phyloP scores from a whole-genome alignment of 2,797 vertebrate genomes.

The Chromis chromis region DNA sequence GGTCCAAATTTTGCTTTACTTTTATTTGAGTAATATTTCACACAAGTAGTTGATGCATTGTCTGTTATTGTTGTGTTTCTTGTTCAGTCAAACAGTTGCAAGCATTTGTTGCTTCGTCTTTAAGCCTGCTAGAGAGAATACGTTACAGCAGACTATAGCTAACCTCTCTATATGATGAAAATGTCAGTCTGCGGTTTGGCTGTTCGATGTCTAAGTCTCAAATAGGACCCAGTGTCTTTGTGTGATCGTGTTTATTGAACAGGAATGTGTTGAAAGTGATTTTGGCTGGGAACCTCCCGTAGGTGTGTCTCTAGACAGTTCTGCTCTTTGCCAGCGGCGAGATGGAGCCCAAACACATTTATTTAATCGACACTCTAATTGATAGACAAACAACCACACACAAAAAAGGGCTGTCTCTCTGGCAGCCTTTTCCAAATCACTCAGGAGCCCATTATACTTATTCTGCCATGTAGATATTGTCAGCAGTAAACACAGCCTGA shows the following conservation, averaged over 20 bases:
- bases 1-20: not conserved
- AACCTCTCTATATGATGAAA: conserved; percentile 28
- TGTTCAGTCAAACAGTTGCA: not conserved
- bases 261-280: conserved; percentile 46
- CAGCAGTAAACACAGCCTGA: conserved; percentile 48
- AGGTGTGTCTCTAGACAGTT: conserved; percentile 54
- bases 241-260: conserved; percentile 31
- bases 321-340: conserved; percentile 45
- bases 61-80: not conserved
- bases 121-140: not conserved
- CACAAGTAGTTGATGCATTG: not conserved
- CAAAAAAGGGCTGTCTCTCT: conserved; percentile 25
- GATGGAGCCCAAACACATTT: conserved; percentile 52
- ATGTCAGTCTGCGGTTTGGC: conserved; percentile 29
- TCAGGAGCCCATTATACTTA: conserved; percentile 60
- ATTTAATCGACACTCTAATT: conserved; percentile 62
- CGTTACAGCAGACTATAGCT: conserved; percentile 14
- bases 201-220: conserved; percentile 18
- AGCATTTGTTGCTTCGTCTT: not conserved
- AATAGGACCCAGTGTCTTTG: conserved; percentile 18
- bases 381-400: conserved; percentile 51
- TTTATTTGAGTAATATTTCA: not conserved
- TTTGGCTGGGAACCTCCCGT: conserved; percentile 46
- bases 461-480: conserved; percentile 57
- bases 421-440: conserved; percentile 53